phyloP scores from a whole-genome alignment of 2,113 vertebrate genomes.

The Hypocryptadius cinnamomeus region DNA sequence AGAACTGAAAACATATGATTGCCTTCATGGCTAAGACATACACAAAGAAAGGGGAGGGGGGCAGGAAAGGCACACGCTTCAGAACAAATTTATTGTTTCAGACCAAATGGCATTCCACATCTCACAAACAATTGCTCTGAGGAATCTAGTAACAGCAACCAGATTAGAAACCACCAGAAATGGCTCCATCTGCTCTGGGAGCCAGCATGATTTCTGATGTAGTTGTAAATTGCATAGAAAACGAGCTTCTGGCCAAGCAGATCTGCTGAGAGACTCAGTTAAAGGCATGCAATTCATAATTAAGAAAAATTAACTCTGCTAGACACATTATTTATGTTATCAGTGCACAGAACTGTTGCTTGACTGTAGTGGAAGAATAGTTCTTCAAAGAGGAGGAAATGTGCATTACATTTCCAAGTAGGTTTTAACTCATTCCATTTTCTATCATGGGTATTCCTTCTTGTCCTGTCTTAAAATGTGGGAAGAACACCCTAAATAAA shows the following conservation, averaged over 20 bases:
- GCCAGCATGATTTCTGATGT: neutral
- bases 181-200: neutral
- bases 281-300: neutral
- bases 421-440: neutral
- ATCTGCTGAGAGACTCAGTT: neutral
- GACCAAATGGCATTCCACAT: neutral
- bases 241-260: neutral
- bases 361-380: neutral
- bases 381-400: neutral
- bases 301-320: neutral
- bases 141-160: neutral
- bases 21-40: neutral
- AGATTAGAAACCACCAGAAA: conserved; percentile 47
- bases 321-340: neutral
- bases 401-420: neutral
- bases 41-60: neutral
- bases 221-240: neutral
- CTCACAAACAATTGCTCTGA: conserved; percentile 14
- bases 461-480: neutral
- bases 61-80: neutral
- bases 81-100: conserved; percentile 8
- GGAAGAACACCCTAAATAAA: neutral
- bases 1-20: conserved; percentile 47
- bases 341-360: neutral
- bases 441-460: neutral